Evolutionary conservation across 2,113 vertebrate genomes (phyloP).

Genomic region (Nettapus auritus): DNA sequence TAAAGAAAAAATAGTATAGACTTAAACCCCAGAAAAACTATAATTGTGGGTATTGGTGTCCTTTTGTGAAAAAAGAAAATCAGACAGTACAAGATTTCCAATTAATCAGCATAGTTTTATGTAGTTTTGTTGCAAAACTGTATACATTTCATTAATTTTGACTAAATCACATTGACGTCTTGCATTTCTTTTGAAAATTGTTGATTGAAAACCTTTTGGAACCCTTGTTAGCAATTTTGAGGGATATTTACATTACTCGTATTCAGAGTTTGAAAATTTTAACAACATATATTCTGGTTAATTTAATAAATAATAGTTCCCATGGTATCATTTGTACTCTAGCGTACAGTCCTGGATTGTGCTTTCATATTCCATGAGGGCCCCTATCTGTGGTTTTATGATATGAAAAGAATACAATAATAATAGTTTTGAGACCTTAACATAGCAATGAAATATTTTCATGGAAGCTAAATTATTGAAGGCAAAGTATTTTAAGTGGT

Average conservation of each 20-base stretch:
- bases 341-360: background rate
- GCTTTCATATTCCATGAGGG: rapidly evolving
- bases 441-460: background rate
- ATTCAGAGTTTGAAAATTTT: background rate
- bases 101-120: background rate
- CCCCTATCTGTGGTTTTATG: background rate
- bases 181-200: background rate
- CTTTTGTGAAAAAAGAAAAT: background rate
- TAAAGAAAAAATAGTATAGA: background rate
- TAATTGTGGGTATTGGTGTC: background rate
- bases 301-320: background rate
- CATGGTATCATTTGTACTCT: background rate
- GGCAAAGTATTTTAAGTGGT: background rate
- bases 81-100: background rate
- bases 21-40: background rate
- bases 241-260: background rate
- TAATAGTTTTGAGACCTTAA: background rate
- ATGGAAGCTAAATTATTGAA: background rate
- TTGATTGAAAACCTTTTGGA: background rate
- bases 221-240: background rate
- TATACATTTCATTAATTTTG: background rate
- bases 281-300: background rate
- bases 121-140: background rate
- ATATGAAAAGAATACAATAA: background rate
- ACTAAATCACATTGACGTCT: background rate